Percentiles rank a stretch among this genome's conserved stretches.
Conservation (phyloP, 2,888 invertebrate genomes). For the Zhuqinia jingwanae region DNA sequence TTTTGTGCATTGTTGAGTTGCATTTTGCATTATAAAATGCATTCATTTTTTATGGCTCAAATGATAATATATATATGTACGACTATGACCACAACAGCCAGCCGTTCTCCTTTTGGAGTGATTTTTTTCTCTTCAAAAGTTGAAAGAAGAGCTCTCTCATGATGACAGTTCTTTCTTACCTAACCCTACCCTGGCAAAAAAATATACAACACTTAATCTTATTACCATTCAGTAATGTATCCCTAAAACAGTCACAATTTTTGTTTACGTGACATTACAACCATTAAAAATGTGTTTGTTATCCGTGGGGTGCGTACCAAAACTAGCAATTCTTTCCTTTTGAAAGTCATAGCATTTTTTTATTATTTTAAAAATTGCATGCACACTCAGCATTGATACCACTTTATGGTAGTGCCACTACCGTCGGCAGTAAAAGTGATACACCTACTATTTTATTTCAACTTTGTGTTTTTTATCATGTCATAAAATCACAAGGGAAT, state of each 20-base stretch:
- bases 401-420: too few relatives aligned
- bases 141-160: conserved; percentile 15
- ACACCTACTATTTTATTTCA: not conserved
- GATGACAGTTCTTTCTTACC: not conserved
- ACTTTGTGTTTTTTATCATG: conserved; percentile 10
- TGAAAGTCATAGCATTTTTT: too few relatives aligned
- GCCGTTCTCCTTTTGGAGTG: not conserved
- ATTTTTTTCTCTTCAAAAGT: too few relatives aligned
- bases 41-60: conserved; percentile 33
- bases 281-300: not conserved
- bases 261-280: too few relatives aligned
- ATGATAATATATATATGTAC: too few relatives aligned
- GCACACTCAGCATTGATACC: too few relatives aligned
- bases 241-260: too few relatives aligned
- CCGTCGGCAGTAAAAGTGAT: conserved; percentile 16
- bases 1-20: conserved; percentile 20
- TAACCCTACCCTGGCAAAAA: not conserved
- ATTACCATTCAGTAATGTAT: not conserved
- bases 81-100: not conserved
- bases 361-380: too few relatives aligned
- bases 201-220: not conserved
- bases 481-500: not conserved
- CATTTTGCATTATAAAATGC: conserved; percentile 1
- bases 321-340: not conserved
- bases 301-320: not conserved